Conservation (phyloP, 2,888 invertebrate genomes). For the Germaria angustata region DNA sequence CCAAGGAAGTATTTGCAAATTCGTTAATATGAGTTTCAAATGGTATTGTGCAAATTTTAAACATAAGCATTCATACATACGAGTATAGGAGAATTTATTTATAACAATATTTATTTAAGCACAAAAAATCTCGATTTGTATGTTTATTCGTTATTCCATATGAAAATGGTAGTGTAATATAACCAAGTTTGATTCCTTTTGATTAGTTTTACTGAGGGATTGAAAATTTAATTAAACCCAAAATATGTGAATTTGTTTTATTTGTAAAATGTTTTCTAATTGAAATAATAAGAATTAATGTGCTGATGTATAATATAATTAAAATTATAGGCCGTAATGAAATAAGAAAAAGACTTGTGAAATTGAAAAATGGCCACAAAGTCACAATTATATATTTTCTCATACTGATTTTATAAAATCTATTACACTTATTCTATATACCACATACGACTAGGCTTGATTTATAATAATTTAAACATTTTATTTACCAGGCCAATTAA, state of each 20-base stretch:
- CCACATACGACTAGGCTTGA: too few relatives aligned
- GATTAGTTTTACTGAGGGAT: slow-evolving; percentile 3
- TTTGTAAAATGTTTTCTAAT: background rate
- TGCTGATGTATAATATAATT: slow-evolving; percentile 3
- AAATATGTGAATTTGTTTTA: slow-evolving; percentile 35
- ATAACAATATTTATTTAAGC: background rate
- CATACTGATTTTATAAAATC: too few relatives aligned
- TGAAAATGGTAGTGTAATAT: background rate
- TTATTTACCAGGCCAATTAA: too few relatives aligned
- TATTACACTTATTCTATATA: too few relatives aligned
- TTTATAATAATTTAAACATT: too few relatives aligned
- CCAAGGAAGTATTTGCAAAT: slow-evolving; percentile 43
- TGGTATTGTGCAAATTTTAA: slow-evolving; percentile 12
- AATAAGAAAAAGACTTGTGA: background rate
- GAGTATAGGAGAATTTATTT: background rate
- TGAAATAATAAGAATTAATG: background rate
- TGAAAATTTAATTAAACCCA: slow-evolving; percentile 57
- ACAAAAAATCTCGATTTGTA: too few relatives aligned
- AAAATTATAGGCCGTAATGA: background rate
- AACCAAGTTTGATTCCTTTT: slow-evolving; percentile 39
- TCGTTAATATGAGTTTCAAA: slow-evolving; percentile 23
- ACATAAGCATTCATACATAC: background rate
- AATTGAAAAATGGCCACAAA: too few relatives aligned
- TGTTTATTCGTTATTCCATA: background rate
- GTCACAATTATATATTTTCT: background rate